Percentiles rank a stretch among this genome's conserved stretches.
These are phyloP conservation scores for Idaea straminata DNA, from an alignment of 2,888 invertebrate species.

Conservation along the genomic window DNA sequence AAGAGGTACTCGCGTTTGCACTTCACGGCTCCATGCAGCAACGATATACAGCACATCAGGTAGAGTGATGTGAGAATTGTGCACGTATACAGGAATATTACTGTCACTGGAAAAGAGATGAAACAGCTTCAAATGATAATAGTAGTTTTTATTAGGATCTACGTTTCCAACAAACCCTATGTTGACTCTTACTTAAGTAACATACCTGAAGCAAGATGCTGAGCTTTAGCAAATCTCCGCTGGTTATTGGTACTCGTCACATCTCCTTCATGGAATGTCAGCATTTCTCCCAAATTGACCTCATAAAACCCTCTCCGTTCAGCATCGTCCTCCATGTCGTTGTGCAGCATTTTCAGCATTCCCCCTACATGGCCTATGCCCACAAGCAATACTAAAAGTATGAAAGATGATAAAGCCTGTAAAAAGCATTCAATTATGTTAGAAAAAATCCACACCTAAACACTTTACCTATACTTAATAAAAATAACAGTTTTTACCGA, in stretches of 20 bases:
- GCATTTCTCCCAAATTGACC: slow-evolving; percentile 54
- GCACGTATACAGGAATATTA: slow-evolving; percentile 69
- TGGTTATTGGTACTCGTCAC: slow-evolving; percentile 72
- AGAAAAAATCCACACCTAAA: too few species aligned
- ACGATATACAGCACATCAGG: slow-evolving; percentile 70
- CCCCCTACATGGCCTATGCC: slow-evolving; percentile 73
- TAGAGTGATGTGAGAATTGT: slow-evolving; percentile 70
- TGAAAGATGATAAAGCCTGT: slow-evolving; percentile 73
- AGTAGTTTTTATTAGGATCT: not conserved
- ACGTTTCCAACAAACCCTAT: not conserved
- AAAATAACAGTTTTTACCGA: too few species aligned
- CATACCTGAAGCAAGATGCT: slow-evolving; percentile 70
- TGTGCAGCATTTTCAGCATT: slow-evolving; percentile 72
- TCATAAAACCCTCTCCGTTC: slow-evolving; percentile 68
- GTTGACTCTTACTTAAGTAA: not conserved
- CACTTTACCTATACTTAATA: too few species aligned
- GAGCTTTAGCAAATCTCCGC: slow-evolving; percentile 72
- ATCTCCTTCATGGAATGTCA: slow-evolving; percentile 61
- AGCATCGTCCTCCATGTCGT: slow-evolving; percentile 75
- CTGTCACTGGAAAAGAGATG: slow-evolving; percentile 58
- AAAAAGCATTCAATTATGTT: slow-evolving; percentile 5
- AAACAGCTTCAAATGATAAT: not conserved
- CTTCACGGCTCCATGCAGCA: slow-evolving; percentile 71
- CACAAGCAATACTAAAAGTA: slow-evolving; percentile 69
- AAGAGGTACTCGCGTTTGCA: slow-evolving; percentile 69